Percentiles rank a stretch among this genome's conserved stretches.
phyloP scores from a whole-genome alignment of 2,888 invertebrate species.

The Incurvaria masculella region DNA sequence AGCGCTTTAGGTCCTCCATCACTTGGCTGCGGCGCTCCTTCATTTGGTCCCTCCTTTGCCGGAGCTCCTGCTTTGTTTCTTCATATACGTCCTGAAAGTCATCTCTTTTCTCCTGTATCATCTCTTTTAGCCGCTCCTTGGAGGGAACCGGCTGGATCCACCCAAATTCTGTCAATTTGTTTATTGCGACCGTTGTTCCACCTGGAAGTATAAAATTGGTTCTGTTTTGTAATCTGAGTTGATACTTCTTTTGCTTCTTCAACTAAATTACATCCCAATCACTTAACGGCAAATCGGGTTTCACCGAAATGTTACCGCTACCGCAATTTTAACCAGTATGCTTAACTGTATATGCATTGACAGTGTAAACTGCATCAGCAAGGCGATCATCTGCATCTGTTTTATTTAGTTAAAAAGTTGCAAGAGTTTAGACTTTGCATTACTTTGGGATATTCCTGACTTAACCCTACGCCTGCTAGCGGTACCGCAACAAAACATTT shows the following conservation, averaged over 20 bases:
- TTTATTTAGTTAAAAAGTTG: too few relatives aligned
- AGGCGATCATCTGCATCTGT: too few relatives aligned
- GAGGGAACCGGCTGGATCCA: conserved; percentile 81
- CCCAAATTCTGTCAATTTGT: conserved; percentile 73
- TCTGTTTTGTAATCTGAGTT: neutral
- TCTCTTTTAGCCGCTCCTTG: conserved; percentile 58
- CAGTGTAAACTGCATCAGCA: too few relatives aligned
- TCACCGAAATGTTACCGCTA: too few relatives aligned
- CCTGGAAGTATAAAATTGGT: conserved; percentile 51
- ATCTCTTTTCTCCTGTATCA: conserved; percentile 59
- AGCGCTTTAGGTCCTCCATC: conserved; percentile 51
- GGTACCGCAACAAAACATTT: too few relatives aligned
- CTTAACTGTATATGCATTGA: too few relatives aligned
- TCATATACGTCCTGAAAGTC: conserved; percentile 60
- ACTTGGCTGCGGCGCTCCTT: conserved; percentile 32
- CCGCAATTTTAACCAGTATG: too few relatives aligned
- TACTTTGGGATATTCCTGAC: too few relatives aligned
- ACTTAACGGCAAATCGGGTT: too few relatives aligned
- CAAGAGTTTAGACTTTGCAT: too few relatives aligned
- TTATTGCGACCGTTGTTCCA: conserved; percentile 83
- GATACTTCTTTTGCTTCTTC: neutral
- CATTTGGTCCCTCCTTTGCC: conserved; percentile 29
- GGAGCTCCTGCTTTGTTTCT: conserved; percentile 51
- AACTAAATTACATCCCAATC: neutral
- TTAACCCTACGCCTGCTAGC: too few relatives aligned